A percentile compares a stretch with the other conserved stretches of the same genome.
phyloP scores from a whole-genome alignment of 2,888 invertebrate genomes.

The Unio delphinus region DNA sequence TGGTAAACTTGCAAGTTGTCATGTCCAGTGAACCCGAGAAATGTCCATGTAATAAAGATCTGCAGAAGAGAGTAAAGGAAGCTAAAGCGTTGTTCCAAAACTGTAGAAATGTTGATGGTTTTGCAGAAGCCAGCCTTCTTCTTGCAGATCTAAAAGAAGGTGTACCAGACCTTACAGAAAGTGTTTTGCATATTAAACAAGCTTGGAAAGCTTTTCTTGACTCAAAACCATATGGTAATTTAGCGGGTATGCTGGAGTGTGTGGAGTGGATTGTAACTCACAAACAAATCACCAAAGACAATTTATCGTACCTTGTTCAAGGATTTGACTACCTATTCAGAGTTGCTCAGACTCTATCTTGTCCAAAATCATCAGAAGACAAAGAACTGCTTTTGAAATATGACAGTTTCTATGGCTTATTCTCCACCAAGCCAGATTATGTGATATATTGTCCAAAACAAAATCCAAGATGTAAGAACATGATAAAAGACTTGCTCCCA shows the following conservation, averaged over 20 bases:
- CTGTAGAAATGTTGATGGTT: conserved; percentile 16
- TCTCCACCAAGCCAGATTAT: conserved; percentile 10
- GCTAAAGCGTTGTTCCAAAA: conserved; percentile 30
- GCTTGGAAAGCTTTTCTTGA: conserved; percentile 37
- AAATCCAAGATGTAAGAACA: too few relatives aligned
- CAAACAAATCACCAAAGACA: conserved; percentile 9
- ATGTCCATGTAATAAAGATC: background rate
- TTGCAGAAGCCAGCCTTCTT: conserved; percentile 28
- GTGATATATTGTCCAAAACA: conserved; percentile 32
- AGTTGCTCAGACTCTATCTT: conserved; percentile 25
- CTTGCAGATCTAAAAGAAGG: conserved; percentile 19
- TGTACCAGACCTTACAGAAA: background rate
- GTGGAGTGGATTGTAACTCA: conserved; percentile 29
- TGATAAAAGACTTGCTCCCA: too few relatives aligned
- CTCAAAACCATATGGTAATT: conserved; percentile 35
- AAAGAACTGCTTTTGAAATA: conserved; percentile 23
- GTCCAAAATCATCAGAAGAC: conserved; percentile 16
- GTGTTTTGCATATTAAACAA: conserved; percentile 17
- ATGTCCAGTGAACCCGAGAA: conserved; percentile 9
- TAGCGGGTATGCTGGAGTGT: conserved; percentile 47
- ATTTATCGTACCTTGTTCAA: conserved; percentile 15
- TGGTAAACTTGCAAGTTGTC: conserved; percentile 35
- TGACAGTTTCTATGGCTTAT: conserved; percentile 45
- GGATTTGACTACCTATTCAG: conserved; percentile 37
- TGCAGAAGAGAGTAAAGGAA: conserved; percentile 21